Base-by-base conservation (phyloP, 2,113 vertebrate genomes). In the Pipa parva region DNA sequence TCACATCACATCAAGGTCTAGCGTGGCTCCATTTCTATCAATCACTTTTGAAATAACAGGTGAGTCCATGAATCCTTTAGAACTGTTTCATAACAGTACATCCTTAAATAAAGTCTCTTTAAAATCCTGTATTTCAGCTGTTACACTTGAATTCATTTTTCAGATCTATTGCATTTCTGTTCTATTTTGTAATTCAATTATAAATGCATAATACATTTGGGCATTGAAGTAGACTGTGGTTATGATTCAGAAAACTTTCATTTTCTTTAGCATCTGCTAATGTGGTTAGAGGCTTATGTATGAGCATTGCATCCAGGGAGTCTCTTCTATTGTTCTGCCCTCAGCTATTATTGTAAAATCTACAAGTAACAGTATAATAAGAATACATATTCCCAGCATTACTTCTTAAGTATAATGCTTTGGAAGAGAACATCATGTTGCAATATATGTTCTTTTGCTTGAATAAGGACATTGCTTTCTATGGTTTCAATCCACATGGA, bases 31-130 rank as follows among this genome's bases (percentile, higher is more conserved):
- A 76, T 88, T 92, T 74, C 88, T 95, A 74, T 93, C 90, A 55
- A 87, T 93, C 89, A 89, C 83, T 84, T 93, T 91, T 88, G 90
- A 95, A 88, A 91, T 92, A 79, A 90, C 90, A 93, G 89, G 89
- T 94, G 89, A 79, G 81, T 87, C 13, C 59, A 22, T 25, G 6
- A 39, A 24, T 10, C 36, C 1, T 45, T 60, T 5, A 46, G 4
- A 45, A 4, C 17, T 59, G 11, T n/a, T 27, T n/a, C 11, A 17
- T 54, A 46, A 46, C 17, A 2, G 42, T 46, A 7, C n/a, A n/a
- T 18, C 15, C 42, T 8, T 20, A 4, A 49, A 9, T 22, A 49
- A 17, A 46, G 42, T 20, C 46, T 11, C 1, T 8, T 2, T 13
- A 11, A 21, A 49, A 49, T 49, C 7, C 2, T 2, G 21, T 11